Evolutionary conservation across 1,140 invertebrate species (phyloP).

Genomic region (Halesus radiatus): DNA sequence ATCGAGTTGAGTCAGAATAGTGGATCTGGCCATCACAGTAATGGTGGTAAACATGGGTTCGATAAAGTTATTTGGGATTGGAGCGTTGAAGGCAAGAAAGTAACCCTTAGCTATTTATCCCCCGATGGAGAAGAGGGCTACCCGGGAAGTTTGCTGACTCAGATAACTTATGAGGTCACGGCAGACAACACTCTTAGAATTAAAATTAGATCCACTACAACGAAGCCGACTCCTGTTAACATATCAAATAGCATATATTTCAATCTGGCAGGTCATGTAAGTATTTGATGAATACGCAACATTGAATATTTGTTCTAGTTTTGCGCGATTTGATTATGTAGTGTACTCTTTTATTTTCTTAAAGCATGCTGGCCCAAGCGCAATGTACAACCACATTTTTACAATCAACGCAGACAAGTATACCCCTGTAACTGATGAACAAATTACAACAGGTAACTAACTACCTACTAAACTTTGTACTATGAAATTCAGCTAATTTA

Average conservation of each 20-base stretch:
- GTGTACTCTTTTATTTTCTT: background rate
- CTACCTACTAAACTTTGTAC: too few relatives aligned
- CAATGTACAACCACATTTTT: slow-evolving; percentile 82
- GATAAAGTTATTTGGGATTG: slow-evolving; percentile 83
- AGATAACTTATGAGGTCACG: slow-evolving; percentile 80
- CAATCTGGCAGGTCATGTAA: slow-evolving; percentile 89
- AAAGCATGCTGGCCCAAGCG: slow-evolving; percentile 64
- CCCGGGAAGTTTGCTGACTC: slow-evolving; percentile 81
- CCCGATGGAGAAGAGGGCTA: slow-evolving; percentile 89
- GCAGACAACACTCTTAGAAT: slow-evolving; percentile 82
- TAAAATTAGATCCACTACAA: slow-evolving; percentile 80
- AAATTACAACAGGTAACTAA: slow-evolving; percentile 41
- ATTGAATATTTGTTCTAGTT: too few relatives aligned
- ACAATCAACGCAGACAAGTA: slow-evolving; percentile 79
- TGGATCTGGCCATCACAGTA: slow-evolving; percentile 79
- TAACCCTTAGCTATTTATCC: slow-evolving; percentile 80
- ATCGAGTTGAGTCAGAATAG: slow-evolving; percentile 82
- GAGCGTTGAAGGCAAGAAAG: slow-evolving; percentile 67
- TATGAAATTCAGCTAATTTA: too few relatives aligned
- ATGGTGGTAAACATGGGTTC: slow-evolving; percentile 91
- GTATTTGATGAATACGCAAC: slow-evolving; percentile 10
- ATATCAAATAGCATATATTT: slow-evolving; percentile 95
- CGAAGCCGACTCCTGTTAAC: slow-evolving; percentile 88
- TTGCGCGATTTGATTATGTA: too few relatives aligned
- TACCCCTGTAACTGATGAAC: slow-evolving; percentile 37